Evolutionary conservation across 1,140 invertebrate genomes (phyloP), one percentile per base, ranked within the genome.

Genomic region (Bombus confusus): DNA sequence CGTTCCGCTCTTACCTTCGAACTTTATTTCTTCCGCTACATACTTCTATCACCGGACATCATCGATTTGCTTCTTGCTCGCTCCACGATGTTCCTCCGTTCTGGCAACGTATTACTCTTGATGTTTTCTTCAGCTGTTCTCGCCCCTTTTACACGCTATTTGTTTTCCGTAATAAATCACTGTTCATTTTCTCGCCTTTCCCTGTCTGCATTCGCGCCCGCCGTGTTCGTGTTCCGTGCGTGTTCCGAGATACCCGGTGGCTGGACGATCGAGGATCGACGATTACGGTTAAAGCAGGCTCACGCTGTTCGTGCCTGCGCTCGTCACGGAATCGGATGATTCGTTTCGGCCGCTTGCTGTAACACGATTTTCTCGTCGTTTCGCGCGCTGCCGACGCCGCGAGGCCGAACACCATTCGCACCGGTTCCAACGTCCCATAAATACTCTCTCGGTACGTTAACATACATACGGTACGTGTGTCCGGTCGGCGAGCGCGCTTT

Each of bases 361-460:
- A 90, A 90, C 83, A 52, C 86, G 88, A 90, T 87, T 87, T 81
- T 62, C 87, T 84, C 87, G 52, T 74, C 71, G 74, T 78, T 43
- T 34, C 39, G 37, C 47, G n/a, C 37, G 39, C 28, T n/a, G 37
- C 18, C 52, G 31, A 62, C 75, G 62, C 74, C 62, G 83, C 87
- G 59, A 80, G 82, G 41, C 57, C 43, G n/a, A 28, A 57, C 57
- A 69, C 34, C 69, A 69, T 80, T 88, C 68, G 62, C 80, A 64
- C 64, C 66, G 59, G 64, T 83, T 76, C 39, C 86, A 82, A 80
- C 69, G 37, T 71, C 76, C 75, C 86, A 71, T 79, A 86, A 87
- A 87, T 86, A 86, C 72, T 31, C 5, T 10, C 37, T 9, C 47
- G 62, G 31, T 66, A 66, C 64, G 59, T 66, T 66, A 62, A 62